Conservation (phyloP, 2,888 invertebrate genomes). For the Protophormia terraenovae region DNA sequence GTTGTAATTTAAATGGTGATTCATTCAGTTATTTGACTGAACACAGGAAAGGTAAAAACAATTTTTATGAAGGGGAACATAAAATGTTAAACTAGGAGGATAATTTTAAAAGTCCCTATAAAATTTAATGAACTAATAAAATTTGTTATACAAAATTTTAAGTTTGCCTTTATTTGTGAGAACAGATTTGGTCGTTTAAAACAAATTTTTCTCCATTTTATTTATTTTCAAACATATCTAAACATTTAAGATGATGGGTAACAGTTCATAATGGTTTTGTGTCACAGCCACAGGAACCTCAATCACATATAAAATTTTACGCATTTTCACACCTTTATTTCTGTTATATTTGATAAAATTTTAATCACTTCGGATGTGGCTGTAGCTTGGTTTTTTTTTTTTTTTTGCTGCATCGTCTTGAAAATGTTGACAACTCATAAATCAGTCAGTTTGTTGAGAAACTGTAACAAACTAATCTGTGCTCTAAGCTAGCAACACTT, state of each 20-base stretch:
- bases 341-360: constrained; percentile 22
- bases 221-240: no score
- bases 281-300: not conserved
- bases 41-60: not conserved
- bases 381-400: no score
- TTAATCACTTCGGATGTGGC: constrained; percentile 3
- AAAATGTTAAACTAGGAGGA: not conserved
- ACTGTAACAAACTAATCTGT: constrained; percentile 26
- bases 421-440: constrained; percentile 33
- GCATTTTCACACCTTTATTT: not conserved
- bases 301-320: not conserved
- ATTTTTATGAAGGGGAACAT: not conserved
- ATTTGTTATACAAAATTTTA: no score
- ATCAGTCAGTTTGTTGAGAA: constrained; percentile 24
- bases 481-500: not conserved
- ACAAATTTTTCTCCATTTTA: no score
- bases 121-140: not conserved
- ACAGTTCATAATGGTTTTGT: not conserved
- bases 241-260: no score
- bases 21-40: not conserved
- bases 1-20: not conserved
- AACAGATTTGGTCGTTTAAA: no score
- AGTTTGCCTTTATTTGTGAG: no score
- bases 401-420: not conserved
- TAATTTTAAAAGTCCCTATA: not conserved